Conservation (phyloP, 1,140 invertebrate species). For the Ips nitidus region DNA sequence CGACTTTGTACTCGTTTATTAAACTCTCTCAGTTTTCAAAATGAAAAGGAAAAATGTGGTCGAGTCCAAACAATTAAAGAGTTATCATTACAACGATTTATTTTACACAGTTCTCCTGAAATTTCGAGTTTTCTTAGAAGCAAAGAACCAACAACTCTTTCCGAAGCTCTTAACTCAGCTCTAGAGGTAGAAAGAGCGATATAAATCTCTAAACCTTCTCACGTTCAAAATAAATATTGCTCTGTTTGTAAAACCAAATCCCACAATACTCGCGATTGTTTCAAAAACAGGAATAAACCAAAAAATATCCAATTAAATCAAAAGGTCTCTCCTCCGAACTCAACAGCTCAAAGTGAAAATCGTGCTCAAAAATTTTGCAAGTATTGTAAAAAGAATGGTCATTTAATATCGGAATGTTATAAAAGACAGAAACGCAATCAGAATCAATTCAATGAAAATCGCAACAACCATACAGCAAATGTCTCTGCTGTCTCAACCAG, state of each 20-base stretch:
- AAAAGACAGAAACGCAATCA: constrained; percentile 12
- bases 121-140: constrained; percentile 25
- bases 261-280: constrained; percentile 10
- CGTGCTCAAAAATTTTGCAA: constrained; percentile 27
- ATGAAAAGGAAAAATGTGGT: constrained; percentile 12
- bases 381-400: constrained; percentile 37
- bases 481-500: not conserved
- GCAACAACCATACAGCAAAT: constrained; percentile 1
- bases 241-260: constrained; percentile 1
- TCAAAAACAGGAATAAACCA: constrained; percentile 5
- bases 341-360: not conserved
- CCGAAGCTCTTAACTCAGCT: constrained; percentile 19
- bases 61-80: constrained; percentile 24
- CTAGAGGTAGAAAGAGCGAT: constrained; percentile 23
- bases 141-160: constrained; percentile 16
- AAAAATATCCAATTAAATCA: not conserved
- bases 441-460: not conserved
- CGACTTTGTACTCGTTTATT: constrained; percentile 12
- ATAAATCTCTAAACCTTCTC: constrained; percentile 5
- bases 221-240: constrained; percentile 8
- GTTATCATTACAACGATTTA: constrained; percentile 25
- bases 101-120: constrained; percentile 25
- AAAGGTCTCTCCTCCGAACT: not conserved
- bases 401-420: constrained; percentile 37
- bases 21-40: constrained; percentile 6